Conservation (phyloP, 2,888 invertebrate genomes). For the Corbicula japonica region DNA sequence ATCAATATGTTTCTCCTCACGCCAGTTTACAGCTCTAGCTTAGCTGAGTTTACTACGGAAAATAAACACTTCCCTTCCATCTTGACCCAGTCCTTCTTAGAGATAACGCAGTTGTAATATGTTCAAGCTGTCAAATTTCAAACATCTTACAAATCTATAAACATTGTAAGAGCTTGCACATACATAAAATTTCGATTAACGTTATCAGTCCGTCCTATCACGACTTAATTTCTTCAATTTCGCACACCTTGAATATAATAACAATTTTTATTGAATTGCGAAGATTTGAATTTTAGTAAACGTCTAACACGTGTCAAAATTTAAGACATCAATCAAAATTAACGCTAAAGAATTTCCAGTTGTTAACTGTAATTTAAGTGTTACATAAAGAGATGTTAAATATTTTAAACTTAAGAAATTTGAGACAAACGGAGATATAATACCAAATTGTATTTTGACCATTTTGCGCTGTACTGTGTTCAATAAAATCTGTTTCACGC, state of each 20-base stretch:
- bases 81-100: slow-evolving; percentile 13
- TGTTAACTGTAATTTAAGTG: too few relatives aligned
- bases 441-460: slow-evolving; percentile 15
- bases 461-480: slow-evolving; percentile 24
- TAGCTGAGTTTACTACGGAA: slow-evolving; percentile 8
- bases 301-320: too few relatives aligned
- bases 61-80: slow-evolving; percentile 22
- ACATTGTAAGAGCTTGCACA: slow-evolving; percentile 20
- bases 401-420: too few relatives aligned
- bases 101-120: slow-evolving; percentile 21
- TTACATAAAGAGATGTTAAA: too few relatives aligned
- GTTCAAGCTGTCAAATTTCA: slow-evolving; percentile 28
- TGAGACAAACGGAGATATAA: too few relatives aligned
- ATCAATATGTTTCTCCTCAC: slow-evolving; percentile 25
- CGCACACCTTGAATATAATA: background rate
- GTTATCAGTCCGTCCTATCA: slow-evolving; percentile 9
- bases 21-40: background rate
- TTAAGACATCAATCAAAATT: too few relatives aligned
- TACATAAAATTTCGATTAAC: slow-evolving; percentile 14
- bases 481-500: slow-evolving; percentile 42
- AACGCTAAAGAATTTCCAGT: too few relatives aligned
- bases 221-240: too few relatives aligned
- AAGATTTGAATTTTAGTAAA: background rate
- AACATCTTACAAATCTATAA: slow-evolving; percentile 21
- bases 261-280: background rate